These are phyloP conservation scores for Leucopsar rothschildi DNA, from an alignment of 2,113 vertebrate genomes.

Conservation along the genomic window DNA sequence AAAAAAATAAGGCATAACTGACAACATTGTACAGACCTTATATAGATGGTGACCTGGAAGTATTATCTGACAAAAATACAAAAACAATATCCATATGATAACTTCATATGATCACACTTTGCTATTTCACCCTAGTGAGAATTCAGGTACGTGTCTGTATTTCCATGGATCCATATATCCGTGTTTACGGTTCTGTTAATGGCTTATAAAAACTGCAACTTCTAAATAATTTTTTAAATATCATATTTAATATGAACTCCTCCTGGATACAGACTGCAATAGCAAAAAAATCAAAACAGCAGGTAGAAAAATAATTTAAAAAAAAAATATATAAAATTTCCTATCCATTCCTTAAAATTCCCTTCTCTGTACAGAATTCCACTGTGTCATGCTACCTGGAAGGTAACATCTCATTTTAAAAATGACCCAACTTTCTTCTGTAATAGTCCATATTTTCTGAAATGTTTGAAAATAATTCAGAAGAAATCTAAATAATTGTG, in stretches of 20 bases:
- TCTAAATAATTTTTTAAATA: background rate
- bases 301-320: no score
- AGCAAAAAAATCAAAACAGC: background rate
- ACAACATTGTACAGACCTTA: background rate
- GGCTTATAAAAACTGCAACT: background rate
- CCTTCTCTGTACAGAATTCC: background rate
- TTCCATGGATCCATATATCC: background rate
- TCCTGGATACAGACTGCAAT: background rate
- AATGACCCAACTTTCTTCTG: accelerated
- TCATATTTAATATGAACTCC: background rate
- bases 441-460: background rate
- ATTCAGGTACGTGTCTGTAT: background rate
- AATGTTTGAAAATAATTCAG: background rate
- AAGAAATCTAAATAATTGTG: background rate
- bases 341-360: background rate
- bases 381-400: background rate
- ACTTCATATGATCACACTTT: background rate
- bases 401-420: background rate
- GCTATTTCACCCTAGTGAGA: background rate
- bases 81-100: background rate
- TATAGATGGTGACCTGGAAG: background rate
- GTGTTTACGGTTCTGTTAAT: background rate
- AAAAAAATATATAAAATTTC: background rate
- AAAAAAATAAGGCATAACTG: background rate
- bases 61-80: background rate